Base-by-base conservation (phyloP, 2,888 invertebrate genomes). In the Eudemis profundana region DNA sequence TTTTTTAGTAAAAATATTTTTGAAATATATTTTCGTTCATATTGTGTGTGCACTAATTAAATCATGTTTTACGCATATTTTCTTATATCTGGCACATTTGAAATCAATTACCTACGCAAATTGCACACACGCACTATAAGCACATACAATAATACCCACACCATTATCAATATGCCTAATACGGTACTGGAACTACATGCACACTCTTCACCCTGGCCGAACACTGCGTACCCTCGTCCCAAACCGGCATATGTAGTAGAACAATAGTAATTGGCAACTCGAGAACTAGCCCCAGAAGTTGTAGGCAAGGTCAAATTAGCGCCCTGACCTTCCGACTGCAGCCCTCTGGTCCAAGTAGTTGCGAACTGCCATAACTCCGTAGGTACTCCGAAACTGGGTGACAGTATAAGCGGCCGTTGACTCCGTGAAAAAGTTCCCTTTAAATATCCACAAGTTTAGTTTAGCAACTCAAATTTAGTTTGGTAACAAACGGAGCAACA, bases 401-500 rank as follows among this genome's bases (percentile, higher is more conserved):
- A 92, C 92, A 89, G 89, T 87, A 88, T 83, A 85, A 82, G 77
- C 85, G 90, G 90, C 89, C 92, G 87, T 92, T 91, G 92, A 92
- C 92, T 91, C 87, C 86, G 89, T 87, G 91, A 92, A 91, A 92
- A 92, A 92, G 89, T 92, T 92, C 88, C 79, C 88, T 91, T 92
- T 91, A 91, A 92, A 92, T 91, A 92, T 91, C 91, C 87, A 82
- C 89, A 90, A 92, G 85, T 91, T 90, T 88, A 90, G 90, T 90
- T 90, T 85, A 89, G 86, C 89, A 90, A 90, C 91, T 91, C 90
- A 90, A 92, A 91, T 91, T 92, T 90, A 90, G 92, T 92, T 91
- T 80, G 84, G 84, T 84, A 90, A 91, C 90, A 90, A 90, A 88
- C 87, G 83, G 81, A 84, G 85, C 85, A 89, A 90, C 90, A 91